Base-by-base conservation (phyloP, 2,797 vertebrate species). In the Cryptoprocta ferox region DNA sequence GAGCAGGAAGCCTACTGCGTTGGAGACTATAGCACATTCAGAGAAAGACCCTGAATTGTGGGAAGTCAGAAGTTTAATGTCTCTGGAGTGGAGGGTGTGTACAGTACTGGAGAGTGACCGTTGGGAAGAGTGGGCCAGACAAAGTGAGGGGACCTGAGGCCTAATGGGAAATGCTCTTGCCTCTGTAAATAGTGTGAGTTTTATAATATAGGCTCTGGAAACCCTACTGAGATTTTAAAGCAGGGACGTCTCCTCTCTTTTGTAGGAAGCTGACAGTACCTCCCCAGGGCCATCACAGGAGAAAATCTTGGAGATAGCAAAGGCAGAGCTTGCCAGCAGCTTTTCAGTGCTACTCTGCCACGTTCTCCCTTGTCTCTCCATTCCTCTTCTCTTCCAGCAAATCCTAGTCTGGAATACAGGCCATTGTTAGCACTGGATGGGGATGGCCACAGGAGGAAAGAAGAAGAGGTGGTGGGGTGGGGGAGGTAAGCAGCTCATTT, bases 361-460 rank as follows among this genome's bases (percentile, higher is more conserved):
- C 10, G 28, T 1, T 19, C 7, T 21, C 5, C 48, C 37, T 5
- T 24, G 0, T 9, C 6, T 6, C 12, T 16, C 12, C 10, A 1
- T 32, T 61, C 32, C 28, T 1, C 32, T 82, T 73, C 30, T 68
- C 26, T 85, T 30, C 30, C 7, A 50, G 82, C n/a, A 39, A 24
- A 78, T 4, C 26, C 18, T 37, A 0, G 9, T 16, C 35, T 18
- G 45, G 66, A 28, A 35, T 16, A 24, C 1, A 1, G 37, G 48
- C 30, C n/a, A 2, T 26, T 56, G 56, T 45, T 37, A 1, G 28
- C 37, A 5, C 15, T 1, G 16, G n/a, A 0, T n/a, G 19, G 50
- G 89, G 16, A 42, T 56, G 26, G 8, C 32, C 12, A 9, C 15
- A 30, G 37, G 30, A 88, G 35, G 16, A 88, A 45, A 78, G 82